Percentiles rank a stretch among this genome's conserved stretches.
phyloP scores from a whole-genome alignment of 2,113 vertebrate genomes.

The Ursus arctos region DNA sequence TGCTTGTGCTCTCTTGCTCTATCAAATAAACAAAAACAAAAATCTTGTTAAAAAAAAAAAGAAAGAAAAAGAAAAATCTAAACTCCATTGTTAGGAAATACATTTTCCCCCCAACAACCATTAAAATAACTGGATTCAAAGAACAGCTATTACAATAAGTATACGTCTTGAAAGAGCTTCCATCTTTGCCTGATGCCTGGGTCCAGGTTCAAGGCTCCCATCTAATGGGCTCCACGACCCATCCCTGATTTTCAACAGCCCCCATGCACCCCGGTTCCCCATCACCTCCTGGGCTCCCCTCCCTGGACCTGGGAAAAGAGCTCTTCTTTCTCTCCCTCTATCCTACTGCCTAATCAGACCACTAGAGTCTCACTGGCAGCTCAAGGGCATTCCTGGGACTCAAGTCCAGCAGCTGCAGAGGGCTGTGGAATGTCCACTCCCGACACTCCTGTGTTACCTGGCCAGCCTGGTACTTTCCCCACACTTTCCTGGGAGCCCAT shows the following conservation, averaged over 20 bases:
- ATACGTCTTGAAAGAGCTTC: neutral
- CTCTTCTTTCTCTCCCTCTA: neutral
- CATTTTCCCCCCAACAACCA: neutral
- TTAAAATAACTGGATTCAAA: neutral
- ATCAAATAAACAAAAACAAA: neutral
- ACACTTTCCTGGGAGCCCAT: neutral
- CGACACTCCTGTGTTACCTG: neutral
- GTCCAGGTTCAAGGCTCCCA: neutral
- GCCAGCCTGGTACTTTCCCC: neutral
- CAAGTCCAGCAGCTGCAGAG: neutral
- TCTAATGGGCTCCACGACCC: neutral
- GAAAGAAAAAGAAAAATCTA: neutral
- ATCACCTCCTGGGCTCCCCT: neutral
- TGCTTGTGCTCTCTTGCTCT: neutral
- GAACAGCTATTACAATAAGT: neutral
- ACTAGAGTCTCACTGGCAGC: neutral
- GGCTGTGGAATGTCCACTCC: neutral
- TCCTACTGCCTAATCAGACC: neutral
- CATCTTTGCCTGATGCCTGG: neutral
- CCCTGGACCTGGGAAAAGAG: neutral
- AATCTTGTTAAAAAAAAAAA: neutral
- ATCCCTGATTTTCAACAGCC: neutral
- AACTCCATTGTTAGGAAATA: neutral
- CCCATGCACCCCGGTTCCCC: neutral
- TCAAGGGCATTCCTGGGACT: constrained; percentile 6